These are phyloP conservation scores for Phenganax subtilis DNA, from an alignment of 92 coral and sea anemone species.

Conservation along the genomic window DNA sequence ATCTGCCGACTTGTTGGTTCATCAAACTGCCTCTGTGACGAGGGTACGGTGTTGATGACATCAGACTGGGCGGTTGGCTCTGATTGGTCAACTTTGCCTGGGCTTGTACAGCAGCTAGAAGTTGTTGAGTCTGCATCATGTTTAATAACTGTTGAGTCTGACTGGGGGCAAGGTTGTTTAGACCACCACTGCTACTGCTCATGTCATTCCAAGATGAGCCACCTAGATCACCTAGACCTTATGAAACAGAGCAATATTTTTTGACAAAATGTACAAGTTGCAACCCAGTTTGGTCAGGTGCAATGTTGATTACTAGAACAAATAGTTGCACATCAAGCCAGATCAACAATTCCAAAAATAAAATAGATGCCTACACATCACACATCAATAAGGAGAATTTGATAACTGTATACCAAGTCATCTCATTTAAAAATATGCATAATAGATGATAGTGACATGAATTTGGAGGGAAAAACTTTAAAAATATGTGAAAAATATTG, in stretches of 20 bases:
- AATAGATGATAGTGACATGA: too few species aligned
- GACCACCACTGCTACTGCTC: not conserved
- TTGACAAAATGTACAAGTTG: not conserved
- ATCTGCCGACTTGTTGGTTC: slow-evolving; percentile 59
- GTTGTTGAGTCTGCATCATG: slow-evolving; percentile 93
- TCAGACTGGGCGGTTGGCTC: slow-evolving; percentile 34
- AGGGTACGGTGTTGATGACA: not conserved
- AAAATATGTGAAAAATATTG: too few species aligned
- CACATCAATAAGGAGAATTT: too few species aligned
- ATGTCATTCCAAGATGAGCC: slow-evolving; percentile 24
- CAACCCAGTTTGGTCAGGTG: too few species aligned
- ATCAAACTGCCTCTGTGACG: slow-evolving; percentile 33
- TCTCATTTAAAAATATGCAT: too few species aligned
- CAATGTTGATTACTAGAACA: too few species aligned
- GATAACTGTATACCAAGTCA: too few species aligned
- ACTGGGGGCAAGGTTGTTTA: not conserved
- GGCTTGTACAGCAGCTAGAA: slow-evolving; percentile 90
- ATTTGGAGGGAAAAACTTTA: too few species aligned
- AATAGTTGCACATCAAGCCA: too few species aligned
- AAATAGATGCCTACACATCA: too few species aligned
- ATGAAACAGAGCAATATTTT: slow-evolving; percentile 6
- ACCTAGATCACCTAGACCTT: slow-evolving; percentile 34
- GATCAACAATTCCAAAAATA: too few species aligned
- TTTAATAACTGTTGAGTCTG: slow-evolving; percentile 78
- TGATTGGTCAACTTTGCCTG: slow-evolving; percentile 60